Conservation (phyloP, 2,888 invertebrate species). For the Stenoptilia bipunctidactyla region DNA sequence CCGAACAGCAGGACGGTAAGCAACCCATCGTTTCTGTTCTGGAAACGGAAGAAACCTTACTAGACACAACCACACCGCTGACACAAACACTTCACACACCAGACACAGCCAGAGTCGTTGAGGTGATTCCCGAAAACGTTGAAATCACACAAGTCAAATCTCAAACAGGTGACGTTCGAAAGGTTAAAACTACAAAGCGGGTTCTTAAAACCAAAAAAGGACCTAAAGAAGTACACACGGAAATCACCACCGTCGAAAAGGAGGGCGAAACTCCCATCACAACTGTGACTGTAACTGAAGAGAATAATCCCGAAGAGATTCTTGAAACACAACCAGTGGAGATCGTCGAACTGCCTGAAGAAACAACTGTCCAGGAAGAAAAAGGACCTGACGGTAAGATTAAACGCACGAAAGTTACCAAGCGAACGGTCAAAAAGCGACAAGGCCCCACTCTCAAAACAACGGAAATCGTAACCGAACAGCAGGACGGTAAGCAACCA, state of each 20-base stretch:
- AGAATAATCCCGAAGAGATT: constrained; percentile 8
- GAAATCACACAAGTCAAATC: constrained; percentile 38
- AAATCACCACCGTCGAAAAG: constrained; percentile 47
- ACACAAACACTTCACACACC: constrained; percentile 13
- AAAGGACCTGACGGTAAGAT: constrained; percentile 22
- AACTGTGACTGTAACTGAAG: constrained; percentile 30
- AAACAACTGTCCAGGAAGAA: constrained; percentile 32
- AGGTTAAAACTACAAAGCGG: constrained; percentile 27
- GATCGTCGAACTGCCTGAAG: constrained; percentile 20
- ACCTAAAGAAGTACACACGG: constrained; percentile 47
- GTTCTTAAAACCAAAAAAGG: constrained; percentile 52
- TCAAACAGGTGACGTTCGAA: constrained; percentile 24
- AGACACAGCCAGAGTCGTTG: constrained; percentile 22
- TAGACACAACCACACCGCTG: constrained; percentile 25
- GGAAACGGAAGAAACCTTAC: constrained; percentile 32
- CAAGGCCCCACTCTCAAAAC: constrained; percentile 21
- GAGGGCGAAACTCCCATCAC: constrained; percentile 36
- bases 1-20: constrained; percentile 30
- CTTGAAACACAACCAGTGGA: constrained; percentile 18
- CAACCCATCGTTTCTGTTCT: constrained; percentile 27
- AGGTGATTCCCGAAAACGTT: constrained; percentile 28
- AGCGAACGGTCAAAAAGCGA: constrained; percentile 39
- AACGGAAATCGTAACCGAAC: constrained; percentile 24
- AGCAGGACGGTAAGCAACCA: constrained; percentile 27
- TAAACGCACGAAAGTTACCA: constrained; percentile 27